A percentile compares a stretch with the other conserved stretches of the same genome.
Evolutionary conservation across 2,888 invertebrate genomes (phyloP).

Genomic region (Synanthedon myopaeformis): DNA sequence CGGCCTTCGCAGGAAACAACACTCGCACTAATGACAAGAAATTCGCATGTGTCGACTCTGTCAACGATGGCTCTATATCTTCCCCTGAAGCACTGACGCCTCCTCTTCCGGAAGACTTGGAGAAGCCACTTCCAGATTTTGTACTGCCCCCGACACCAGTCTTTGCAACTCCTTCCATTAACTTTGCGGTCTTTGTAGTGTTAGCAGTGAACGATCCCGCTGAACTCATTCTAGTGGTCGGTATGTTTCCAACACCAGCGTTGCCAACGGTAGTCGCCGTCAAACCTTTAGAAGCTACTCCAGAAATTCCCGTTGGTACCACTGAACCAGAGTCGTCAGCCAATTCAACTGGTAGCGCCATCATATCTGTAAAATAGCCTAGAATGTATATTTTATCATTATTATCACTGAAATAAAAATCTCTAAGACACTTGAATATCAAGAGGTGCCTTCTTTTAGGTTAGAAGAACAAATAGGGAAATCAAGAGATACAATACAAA

Average conservation of each 20-base stretch:
- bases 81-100: constrained; percentile 10
- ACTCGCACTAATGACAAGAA: constrained; percentile 91
- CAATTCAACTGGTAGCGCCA: constrained; percentile 81
- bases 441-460: no score
- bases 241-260: background rate
- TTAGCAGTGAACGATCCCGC: background rate
- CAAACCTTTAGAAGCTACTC: constrained; percentile 41
- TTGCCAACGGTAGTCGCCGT: constrained; percentile 13
- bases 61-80: constrained; percentile 50
- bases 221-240: background rate
- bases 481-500: no score
- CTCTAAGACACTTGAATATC: no score
- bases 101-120: background rate
- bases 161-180: background rate
- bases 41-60: constrained; percentile 85
- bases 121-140: background rate
- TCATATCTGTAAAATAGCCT: constrained; percentile 69
- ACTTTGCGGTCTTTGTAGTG: background rate
- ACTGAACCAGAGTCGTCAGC: constrained; percentile 66
- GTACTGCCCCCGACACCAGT: background rate
- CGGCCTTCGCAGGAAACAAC: constrained; percentile 85
- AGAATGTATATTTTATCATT: no score
- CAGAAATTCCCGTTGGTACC: constrained; percentile 6
- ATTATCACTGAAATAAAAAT: no score
- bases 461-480: no score